Evolutionary conservation across 2,113 vertebrate genomes (phyloP).

Genomic region (Dasypus novemcinctus): DNA sequence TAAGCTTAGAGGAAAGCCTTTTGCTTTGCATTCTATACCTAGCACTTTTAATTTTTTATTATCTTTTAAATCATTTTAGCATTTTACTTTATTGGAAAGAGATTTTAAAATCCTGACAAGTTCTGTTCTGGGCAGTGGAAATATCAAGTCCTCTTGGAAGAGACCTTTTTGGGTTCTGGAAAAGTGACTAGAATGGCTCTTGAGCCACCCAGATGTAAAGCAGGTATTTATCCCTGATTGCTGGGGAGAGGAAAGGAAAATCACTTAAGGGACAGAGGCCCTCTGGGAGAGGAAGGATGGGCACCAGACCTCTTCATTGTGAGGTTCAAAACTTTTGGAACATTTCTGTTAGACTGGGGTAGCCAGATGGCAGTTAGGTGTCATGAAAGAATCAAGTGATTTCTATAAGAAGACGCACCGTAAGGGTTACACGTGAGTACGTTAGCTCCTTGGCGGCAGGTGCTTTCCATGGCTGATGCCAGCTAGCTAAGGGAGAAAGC

Average conservation of each 20-base stretch:
- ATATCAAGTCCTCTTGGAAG: not conserved
- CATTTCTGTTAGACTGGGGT: not conserved
- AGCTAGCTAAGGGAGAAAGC: no score
- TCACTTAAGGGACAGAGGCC: not conserved
- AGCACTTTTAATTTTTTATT: not conserved
- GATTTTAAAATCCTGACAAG: not conserved
- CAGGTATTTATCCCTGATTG: not conserved
- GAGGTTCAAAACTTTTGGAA: not conserved
- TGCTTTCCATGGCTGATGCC: no score
- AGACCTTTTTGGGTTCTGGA: not conserved
- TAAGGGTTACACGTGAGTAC: not conserved
- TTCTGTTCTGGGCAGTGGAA: not conserved
- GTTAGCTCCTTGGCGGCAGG: not conserved
- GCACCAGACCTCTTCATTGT: not conserved
- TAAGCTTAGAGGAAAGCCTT: not conserved
- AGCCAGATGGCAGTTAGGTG: not conserved
- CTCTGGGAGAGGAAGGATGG: not conserved
- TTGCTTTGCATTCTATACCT: not conserved
- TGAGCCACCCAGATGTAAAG: not conserved
- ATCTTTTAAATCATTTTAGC: not conserved
- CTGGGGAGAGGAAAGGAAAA: not conserved
- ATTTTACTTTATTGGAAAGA: not conserved
- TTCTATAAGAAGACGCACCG: not conserved
- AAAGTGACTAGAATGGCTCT: not conserved
- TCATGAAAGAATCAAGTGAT: not conserved